Evolutionary conservation across 2,888 invertebrate species (phyloP), one percentile per base, ranked within the genome.

Genomic region (Clepsis dumicolana): DNA sequence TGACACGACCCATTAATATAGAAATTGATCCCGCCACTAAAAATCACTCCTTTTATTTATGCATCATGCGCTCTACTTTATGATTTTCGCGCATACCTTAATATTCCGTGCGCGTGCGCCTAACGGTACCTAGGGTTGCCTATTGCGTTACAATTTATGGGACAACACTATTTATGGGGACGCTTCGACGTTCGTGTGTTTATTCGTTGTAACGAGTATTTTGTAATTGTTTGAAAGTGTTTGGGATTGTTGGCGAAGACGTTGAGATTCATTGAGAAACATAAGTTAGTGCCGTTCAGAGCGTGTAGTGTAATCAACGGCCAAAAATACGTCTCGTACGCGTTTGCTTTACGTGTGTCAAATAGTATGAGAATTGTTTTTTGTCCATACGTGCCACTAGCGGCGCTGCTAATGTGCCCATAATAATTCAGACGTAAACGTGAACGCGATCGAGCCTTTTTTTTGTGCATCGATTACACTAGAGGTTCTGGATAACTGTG

Each of bases 131-230:
- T 78, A 85, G 84, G 85, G 84, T 77, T 79, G 77, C 76, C 70
- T 74, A 71, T 74, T 70, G 75, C 71, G 74, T 77, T 75, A 75
- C 79, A 75, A 81, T 83, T 84, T 84, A 84, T 80, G 76, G 67
- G 77, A 74, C 78, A 81, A 78, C 81, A 79, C 80, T 81, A 83
- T 83, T 80, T 78, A 80, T 50, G 62, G 10, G 38, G 65, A 53
- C 38, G 38, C 74, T 71, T 75, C 77, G 68, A 64, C 68, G 65
- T 66, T 24, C 21, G n/a, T 21, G 44, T 52, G 56, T 70, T 70
- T 66, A 70, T 72, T 70, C 59, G 62, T 60, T 10, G 18, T 52
- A 35, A 41, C 70, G 63, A 72, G 70, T 66, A 71, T 70, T 70
- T 70, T 65, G 74, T 70, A 61, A 68, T 71, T 73, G 63, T 66